These are phyloP conservation scores for Athalia rosae DNA, from an alignment of 2,888 invertebrate species.

Conservation along the genomic window DNA sequence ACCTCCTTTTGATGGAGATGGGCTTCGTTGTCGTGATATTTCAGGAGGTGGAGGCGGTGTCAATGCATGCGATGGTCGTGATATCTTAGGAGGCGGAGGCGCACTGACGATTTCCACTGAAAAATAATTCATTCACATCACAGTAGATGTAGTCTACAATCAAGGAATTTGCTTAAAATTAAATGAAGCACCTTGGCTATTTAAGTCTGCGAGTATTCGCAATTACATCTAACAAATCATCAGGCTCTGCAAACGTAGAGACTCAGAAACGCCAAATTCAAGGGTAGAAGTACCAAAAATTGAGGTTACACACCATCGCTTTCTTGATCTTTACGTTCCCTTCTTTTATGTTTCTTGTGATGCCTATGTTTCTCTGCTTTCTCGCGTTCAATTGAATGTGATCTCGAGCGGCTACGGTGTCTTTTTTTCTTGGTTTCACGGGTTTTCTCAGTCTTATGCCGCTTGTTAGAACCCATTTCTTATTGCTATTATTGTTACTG, in stretches of 20 bases:
- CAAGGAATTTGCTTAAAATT: not conserved
- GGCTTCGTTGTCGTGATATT: constrained; percentile 59
- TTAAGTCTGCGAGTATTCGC: not conserved
- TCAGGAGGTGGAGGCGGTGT: constrained; percentile 69
- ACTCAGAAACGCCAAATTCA: not conserved
- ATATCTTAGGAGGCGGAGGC: constrained; percentile 72
- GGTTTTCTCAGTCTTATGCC: constrained; percentile 79
- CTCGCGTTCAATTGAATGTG: constrained; percentile 70
- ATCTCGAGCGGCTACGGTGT: constrained; percentile 78
- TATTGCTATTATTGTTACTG: not conserved
- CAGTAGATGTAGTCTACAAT: not conserved
- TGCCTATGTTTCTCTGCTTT: constrained; percentile 69
- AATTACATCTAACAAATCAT: not conserved
- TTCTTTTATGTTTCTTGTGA: constrained; percentile 71
- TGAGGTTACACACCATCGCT: constrained; percentile 68
- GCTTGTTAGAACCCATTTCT: constrained; percentile 82
- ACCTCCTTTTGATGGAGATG: constrained; percentile 69
- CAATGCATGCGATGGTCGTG: constrained; percentile 63
- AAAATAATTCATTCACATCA: constrained; percentile 34
- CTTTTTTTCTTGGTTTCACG: constrained; percentile 81
- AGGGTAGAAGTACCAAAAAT: not conserved
- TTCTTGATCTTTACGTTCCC: constrained; percentile 71
- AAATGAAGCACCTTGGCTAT: not conserved
- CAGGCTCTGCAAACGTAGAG: too few species aligned
- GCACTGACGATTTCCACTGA: constrained; percentile 70